Evolutionary conservation across 2,113 vertebrate species (phyloP), one percentile per base, ranked within the genome.

Genomic region (Eurypyga helias): DNA sequence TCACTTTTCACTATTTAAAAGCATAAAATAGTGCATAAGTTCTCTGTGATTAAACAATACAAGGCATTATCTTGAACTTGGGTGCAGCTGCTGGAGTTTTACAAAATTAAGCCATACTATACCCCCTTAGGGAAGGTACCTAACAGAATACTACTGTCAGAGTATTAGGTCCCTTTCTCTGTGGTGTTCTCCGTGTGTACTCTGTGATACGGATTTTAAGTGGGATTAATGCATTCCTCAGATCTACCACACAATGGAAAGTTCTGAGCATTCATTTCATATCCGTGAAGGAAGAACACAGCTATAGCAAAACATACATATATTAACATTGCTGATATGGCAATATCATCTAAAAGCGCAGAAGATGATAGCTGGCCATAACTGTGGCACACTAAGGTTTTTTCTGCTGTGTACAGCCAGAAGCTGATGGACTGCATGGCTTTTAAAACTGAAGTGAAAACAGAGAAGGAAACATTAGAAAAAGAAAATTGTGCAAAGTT

Each of bases 171-270:
- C 38, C 18, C 20, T 83, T 80, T 52, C 58, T 72, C 33, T 48
- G 29, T 0, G 0, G 7, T n/a, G 25, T 65, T 33, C 49, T 84
- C 33, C 38, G 11, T 73, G 48, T 2, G 0, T 81, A 43, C 23
- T n/a, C 58, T 65, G 31, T 52, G 31, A 36, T 7, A 41, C 0
- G 2, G 24, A 31, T 92, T 92, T 90, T 60, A 93, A 81, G 45
- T 58, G 69, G 2, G 31, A 70, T 78, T 83, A 89, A 78, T 61
- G n/a, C 28, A 70, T 91, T 89, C 64, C 17, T 89, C 69, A 89
- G 31, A 49, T 7, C 31, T 61, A 10, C 4, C 8, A 33, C 5
- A 24, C n/a, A 43, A 24, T 18, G 23, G 31, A 21, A 72, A 67
- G 0, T 69, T 80, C 54, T 65, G 45, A 77, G n/a, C 34, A 33